A percentile compares a stretch with the other conserved stretches of the same genome.
Conservation (phyloP, 2,888 invertebrate genomes). For the Drosophila ustulata region DNA sequence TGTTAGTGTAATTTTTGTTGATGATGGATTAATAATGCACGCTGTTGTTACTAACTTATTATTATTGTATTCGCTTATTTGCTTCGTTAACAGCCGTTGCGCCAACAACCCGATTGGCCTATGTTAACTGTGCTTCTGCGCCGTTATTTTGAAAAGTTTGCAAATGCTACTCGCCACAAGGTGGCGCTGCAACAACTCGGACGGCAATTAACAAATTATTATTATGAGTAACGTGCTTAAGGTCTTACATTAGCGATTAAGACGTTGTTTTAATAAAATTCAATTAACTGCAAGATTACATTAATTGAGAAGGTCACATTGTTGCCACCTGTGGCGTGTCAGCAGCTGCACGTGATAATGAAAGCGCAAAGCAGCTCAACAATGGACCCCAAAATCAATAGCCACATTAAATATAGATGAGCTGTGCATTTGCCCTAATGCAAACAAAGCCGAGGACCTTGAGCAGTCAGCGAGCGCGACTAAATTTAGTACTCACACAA, state of each 20-base stretch:
- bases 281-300: not conserved
- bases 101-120: not conserved
- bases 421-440: slow-evolving; percentile 16
- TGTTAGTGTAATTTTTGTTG: not conserved
- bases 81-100: not conserved
- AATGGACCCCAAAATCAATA: slow-evolving; percentile 26
- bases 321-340: slow-evolving; percentile 6
- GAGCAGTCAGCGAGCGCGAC: slow-evolving; percentile 26
- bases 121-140: not conserved
- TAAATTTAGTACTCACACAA: slow-evolving; percentile 40
- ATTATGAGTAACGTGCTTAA: not conserved
- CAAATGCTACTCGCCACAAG: not conserved
- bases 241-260: not conserved
- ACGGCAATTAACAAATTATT: not conserved
- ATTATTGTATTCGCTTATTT: not conserved
- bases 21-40: not conserved
- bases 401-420: slow-evolving; percentile 50
- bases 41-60: not conserved
- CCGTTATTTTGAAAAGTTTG: not conserved
- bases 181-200: not conserved
- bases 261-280: not conserved
- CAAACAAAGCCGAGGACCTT: slow-evolving; percentile 30
- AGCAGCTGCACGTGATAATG: slow-evolving; percentile 49
- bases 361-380: slow-evolving; percentile 35
- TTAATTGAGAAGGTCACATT: slow-evolving; percentile 14